These are phyloP conservation scores for Mus pahari DNA, from an alignment of 2,113 vertebrate genomes.

Conservation along the genomic window DNA sequence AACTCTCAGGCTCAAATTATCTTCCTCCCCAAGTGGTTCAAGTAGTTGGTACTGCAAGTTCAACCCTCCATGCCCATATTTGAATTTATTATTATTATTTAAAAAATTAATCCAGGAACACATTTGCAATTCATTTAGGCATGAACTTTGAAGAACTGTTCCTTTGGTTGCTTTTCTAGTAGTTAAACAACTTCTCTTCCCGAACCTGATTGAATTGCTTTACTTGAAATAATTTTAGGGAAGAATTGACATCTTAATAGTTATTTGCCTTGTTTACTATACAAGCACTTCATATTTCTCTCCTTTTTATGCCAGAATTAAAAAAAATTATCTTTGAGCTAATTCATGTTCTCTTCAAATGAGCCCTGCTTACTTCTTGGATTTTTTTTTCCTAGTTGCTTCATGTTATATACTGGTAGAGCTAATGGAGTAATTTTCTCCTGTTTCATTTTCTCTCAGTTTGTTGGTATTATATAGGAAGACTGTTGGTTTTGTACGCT, in stretches of 20 bases:
- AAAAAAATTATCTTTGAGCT: neutral
- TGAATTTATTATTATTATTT: neutral
- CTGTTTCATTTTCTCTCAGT: conserved; percentile 40
- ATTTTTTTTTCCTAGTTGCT: conserved; percentile 19
- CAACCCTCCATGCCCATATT: neutral
- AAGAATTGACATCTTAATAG: conserved; percentile 45
- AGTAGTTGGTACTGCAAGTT: neutral
- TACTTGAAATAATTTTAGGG: neutral
- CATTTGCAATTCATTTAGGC: neutral
- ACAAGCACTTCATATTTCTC: neutral
- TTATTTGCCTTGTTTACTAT: conserved; percentile 25
- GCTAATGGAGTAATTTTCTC: neutral
- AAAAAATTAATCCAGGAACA: neutral
- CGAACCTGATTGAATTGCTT: conserved; percentile 39
- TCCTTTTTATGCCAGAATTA: conserved; percentile 44
- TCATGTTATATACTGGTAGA: neutral
- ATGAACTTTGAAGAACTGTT: conserved; percentile 46
- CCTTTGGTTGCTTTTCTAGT: conserved; percentile 39
- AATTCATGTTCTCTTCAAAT: conserved; percentile 45
- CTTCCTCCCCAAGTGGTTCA: neutral
- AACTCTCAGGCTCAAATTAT: neutral
- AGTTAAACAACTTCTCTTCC: conserved; percentile 25
- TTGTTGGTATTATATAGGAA: conserved; percentile 47
- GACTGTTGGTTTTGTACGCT: conserved; percentile 37
- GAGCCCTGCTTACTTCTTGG: neutral